A percentile compares a stretch with the other conserved stretches of the same genome.
These are phyloP conservation scores for Fistularia tabacaria DNA, from an alignment of 2,797 vertebrate species.

Conservation along the genomic window DNA sequence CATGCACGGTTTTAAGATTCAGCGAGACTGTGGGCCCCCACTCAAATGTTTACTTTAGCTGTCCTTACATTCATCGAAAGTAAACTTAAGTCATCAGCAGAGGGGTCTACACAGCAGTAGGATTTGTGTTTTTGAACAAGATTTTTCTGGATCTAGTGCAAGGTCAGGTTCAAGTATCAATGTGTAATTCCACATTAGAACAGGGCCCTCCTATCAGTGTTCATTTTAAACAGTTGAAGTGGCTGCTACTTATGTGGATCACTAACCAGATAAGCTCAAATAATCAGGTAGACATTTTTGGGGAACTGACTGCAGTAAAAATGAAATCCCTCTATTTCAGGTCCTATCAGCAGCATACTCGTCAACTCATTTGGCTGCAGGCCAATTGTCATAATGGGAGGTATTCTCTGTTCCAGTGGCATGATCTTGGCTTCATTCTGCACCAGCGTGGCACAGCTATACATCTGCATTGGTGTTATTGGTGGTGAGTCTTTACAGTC, in stretches of 20 bases:
- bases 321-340: conserved; percentile 60
- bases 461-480: conserved; percentile 89
- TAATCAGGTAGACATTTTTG: conserved; percentile 24
- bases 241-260: conserved; percentile 3
- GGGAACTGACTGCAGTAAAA: conserved; percentile 23
- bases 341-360: conserved; percentile 93
- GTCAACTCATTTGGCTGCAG: conserved; percentile 95
- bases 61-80: background rate
- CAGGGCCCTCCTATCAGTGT: conserved; percentile 16
- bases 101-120: no score
- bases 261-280: conserved; percentile 38
- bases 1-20: no score
- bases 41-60: background rate
- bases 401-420: conserved; percentile 80
- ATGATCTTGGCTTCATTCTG: conserved; percentile 93
- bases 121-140: no score
- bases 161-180: conserved; percentile 13
- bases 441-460: conserved; percentile 83
- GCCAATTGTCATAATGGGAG: conserved; percentile 89
- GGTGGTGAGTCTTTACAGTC: conserved; percentile 79
- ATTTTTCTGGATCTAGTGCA: no score
- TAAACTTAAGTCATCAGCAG: no score
- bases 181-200: conserved; percentile 1
- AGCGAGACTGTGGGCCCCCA: no score
- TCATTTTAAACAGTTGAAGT: conserved; percentile 10